Conservation (phyloP, 2,888 invertebrate genomes). For the Dasysyrphus albostriatus region DNA sequence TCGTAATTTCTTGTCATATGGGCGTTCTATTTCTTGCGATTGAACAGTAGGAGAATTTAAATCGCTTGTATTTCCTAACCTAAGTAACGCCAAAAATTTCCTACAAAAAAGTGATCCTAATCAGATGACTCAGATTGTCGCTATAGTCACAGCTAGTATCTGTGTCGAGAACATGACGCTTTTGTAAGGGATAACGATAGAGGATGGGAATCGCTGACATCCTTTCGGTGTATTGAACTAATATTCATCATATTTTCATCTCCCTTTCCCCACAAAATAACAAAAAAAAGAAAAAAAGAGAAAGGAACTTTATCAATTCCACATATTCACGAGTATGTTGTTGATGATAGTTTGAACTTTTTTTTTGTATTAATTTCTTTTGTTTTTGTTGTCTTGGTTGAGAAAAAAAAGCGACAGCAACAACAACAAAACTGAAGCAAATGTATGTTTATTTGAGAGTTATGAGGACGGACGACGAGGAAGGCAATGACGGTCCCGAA, state of each 20-base stretch:
- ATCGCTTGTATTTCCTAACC: too few relatives aligned
- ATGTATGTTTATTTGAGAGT: not conserved
- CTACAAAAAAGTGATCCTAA: not conserved
- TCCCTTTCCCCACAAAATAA: not conserved
- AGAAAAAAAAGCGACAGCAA: not conserved
- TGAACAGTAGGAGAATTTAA: too few relatives aligned
- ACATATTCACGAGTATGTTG: constrained; percentile 30
- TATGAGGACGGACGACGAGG: constrained; percentile 4
- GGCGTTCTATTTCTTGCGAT: too few relatives aligned
- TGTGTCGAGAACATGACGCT: constrained; percentile 1
- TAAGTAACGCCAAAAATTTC: too few relatives aligned
- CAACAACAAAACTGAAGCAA: constrained; percentile 18
- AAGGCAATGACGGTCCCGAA: not conserved
- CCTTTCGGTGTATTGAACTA: constrained; percentile 68
- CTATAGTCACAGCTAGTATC: not conserved
- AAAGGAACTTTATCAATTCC: constrained; percentile 17
- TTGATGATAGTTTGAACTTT: constrained; percentile 32
- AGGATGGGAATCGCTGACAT: constrained; percentile 45
- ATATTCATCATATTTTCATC: constrained; percentile 32
- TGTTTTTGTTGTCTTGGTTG: constrained; percentile 12
- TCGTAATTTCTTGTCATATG: too few relatives aligned
- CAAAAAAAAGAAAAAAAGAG: not conserved
- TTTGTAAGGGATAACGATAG: constrained; percentile 33
- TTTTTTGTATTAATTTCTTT: constrained; percentile 15
- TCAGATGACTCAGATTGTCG: not conserved